Evolutionary conservation across 2,113 vertebrate genomes (phyloP).

Genomic region (Protomyctophum bolini): DNA sequence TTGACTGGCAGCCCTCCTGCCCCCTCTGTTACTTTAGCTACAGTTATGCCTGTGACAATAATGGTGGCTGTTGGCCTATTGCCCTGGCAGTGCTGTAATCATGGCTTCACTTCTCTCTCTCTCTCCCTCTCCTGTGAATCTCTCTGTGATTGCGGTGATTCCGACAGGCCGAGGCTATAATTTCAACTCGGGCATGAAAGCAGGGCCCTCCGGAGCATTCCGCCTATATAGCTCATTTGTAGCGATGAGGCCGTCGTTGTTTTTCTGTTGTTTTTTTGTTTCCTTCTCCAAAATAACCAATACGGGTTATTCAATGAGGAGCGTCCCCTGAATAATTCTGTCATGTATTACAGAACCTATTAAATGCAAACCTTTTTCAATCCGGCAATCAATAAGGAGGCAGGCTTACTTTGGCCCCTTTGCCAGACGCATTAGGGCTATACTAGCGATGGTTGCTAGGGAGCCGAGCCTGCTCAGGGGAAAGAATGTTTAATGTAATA

Average conservation of each 20-base stretch:
- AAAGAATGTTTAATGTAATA: slow-evolving; percentile 93
- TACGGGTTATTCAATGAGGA: slow-evolving; percentile 65
- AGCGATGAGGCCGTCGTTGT: neutral
- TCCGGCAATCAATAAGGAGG: slow-evolving; percentile 90
- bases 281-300: slow-evolving; percentile 67
- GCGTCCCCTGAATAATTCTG: slow-evolving; percentile 78
- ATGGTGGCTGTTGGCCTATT: neutral
- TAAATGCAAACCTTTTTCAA: slow-evolving; percentile 91
- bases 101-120: slow-evolving; percentile 31
- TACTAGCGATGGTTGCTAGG: slow-evolving; percentile 89
- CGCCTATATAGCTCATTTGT: slow-evolving; percentile 52
- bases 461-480: slow-evolving; percentile 86
- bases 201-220: slow-evolving; percentile 19
- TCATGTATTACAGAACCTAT: slow-evolving; percentile 88
- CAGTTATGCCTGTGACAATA: slow-evolving; percentile 24
- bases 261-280: slow-evolving; percentile 38
- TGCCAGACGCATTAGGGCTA: slow-evolving; percentile 84
- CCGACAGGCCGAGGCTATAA: slow-evolving; percentile 31
- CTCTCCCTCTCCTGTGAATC: too few relatives aligned
- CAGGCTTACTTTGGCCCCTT: slow-evolving; percentile 79
- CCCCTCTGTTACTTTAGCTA: slow-evolving; percentile 28
- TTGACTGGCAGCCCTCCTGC: slow-evolving; percentile 15
- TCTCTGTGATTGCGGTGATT: slow-evolving; percentile 25
- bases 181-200: slow-evolving; percentile 40
- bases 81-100: slow-evolving; percentile 32